Evolutionary conservation across 1,140 invertebrate species (phyloP).

Genomic region (Magallana gigas): DNA sequence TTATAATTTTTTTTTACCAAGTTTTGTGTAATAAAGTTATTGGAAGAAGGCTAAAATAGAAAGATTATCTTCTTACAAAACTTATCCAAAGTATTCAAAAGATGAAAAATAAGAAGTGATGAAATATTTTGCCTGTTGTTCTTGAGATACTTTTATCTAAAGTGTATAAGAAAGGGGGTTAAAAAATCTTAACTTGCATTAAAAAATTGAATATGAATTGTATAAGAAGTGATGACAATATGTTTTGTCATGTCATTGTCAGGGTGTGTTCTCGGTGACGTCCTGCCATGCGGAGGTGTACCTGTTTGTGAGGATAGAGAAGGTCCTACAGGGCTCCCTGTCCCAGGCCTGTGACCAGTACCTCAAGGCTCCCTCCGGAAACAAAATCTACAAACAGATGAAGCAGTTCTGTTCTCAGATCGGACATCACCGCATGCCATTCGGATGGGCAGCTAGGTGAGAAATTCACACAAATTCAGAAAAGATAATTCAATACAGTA

Average conservation of each 20-base stretch:
- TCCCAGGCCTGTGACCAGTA: constrained; percentile 93
- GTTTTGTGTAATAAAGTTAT: too few relatives aligned
- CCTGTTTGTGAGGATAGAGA: constrained; percentile 93
- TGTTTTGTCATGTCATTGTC: constrained; percentile 55
- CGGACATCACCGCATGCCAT: constrained; percentile 95
- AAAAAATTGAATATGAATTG: not conserved
- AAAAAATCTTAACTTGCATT: too few relatives aligned
- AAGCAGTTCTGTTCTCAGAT: constrained; percentile 90
- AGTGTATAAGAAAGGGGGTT: too few relatives aligned
- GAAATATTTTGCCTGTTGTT: too few relatives aligned
- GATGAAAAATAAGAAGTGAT: too few relatives aligned
- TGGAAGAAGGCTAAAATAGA: too few relatives aligned
- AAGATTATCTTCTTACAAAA: too few relatives aligned
- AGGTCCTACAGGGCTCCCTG: constrained; percentile 95
- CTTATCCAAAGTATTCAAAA: too few relatives aligned
- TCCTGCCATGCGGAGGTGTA: constrained; percentile 84
- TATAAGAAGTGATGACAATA: not conserved
- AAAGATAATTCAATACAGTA: too few relatives aligned
- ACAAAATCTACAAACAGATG: constrained; percentile 91
- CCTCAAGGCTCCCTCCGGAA: constrained; percentile 87
- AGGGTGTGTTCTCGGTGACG: constrained; percentile 84
- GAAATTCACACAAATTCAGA: not conserved
- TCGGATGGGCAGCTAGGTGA: constrained; percentile 93
- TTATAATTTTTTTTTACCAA: too few relatives aligned
- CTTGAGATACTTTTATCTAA: too few relatives aligned